phyloP scores from a whole-genome alignment of 2,888 invertebrate genomes.

The Cantharis lateralis region DNA sequence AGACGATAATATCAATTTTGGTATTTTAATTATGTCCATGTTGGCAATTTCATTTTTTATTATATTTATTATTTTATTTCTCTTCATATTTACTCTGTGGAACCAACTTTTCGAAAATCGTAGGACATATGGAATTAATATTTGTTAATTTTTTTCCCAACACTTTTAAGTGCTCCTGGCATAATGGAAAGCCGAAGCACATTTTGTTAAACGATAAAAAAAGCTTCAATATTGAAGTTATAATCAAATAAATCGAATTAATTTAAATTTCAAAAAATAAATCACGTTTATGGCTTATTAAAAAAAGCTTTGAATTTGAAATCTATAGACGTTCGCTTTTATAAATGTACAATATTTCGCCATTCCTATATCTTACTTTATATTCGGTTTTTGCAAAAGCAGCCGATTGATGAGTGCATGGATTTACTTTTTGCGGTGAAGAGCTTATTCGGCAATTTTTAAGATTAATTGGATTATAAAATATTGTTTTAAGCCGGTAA shows the following conservation, averaged over 20 bases:
- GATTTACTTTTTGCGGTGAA: neutral
- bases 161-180: too few species aligned
- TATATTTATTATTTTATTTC: too few species aligned
- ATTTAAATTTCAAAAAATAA: neutral
- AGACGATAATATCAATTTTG: neutral
- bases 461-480: neutral
- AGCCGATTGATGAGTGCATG: neutral
- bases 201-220: neutral
- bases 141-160: too few species aligned
- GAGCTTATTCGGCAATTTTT: neutral
- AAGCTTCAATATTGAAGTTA: neutral
- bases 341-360: neutral
- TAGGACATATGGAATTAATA: too few species aligned
- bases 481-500: neutral
- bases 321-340: neutral
- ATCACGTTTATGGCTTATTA: neutral
- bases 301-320: neutral
- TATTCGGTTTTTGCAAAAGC: neutral
- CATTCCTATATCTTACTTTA: neutral
- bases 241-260: neutral
- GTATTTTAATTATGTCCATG: neutral
- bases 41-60: neutral
- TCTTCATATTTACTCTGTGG: too few species aligned
- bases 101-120: too few species aligned
- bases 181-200: too few species aligned